Conservation (phyloP, 2,797 vertebrate species). For the Anolis apletophallus region DNA sequence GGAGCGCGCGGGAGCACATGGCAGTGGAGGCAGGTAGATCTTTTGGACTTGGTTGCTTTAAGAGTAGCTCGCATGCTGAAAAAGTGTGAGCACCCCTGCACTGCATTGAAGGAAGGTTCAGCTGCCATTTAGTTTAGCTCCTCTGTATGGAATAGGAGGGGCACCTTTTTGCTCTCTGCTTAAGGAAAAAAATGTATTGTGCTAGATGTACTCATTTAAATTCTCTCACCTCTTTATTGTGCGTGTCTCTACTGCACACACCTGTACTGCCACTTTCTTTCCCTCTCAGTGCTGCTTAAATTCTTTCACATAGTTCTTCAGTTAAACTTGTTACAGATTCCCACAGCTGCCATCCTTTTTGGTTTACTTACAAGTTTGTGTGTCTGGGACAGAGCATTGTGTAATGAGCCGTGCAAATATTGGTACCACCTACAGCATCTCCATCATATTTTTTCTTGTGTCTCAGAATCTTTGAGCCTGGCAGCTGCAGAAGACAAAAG, state of each 20-base stretch:
- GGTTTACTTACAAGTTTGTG: constrained; percentile 16
- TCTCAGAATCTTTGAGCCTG: constrained; percentile 12
- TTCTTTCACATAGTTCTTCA: constrained; percentile 14
- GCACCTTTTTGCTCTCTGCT: too few relatives aligned
- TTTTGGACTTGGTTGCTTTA: too few relatives aligned
- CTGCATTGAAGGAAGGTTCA: too few relatives aligned
- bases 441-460: constrained; percentile 17
- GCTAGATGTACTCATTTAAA: not conserved
- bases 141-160: too few relatives aligned
- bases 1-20: too few relatives aligned
- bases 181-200: not conserved
- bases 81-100: too few relatives aligned
- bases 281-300: not conserved
- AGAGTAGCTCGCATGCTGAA: too few relatives aligned
- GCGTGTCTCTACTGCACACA: not conserved
- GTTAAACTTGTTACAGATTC: constrained; percentile 9
- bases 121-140: too few relatives aligned
- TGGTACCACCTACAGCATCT: not conserved
- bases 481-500: constrained; percentile 16
- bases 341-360: constrained; percentile 19
- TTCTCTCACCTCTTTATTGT: not conserved
- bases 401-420: constrained; percentile 17
- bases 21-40: too few relatives aligned
- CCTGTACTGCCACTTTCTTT: not conserved
- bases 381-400: constrained; percentile 17